Evolutionary conservation across 2,797 vertebrate species (phyloP), one percentile per base, ranked within the genome.

Genomic region (Nyctibius grandis): DNA sequence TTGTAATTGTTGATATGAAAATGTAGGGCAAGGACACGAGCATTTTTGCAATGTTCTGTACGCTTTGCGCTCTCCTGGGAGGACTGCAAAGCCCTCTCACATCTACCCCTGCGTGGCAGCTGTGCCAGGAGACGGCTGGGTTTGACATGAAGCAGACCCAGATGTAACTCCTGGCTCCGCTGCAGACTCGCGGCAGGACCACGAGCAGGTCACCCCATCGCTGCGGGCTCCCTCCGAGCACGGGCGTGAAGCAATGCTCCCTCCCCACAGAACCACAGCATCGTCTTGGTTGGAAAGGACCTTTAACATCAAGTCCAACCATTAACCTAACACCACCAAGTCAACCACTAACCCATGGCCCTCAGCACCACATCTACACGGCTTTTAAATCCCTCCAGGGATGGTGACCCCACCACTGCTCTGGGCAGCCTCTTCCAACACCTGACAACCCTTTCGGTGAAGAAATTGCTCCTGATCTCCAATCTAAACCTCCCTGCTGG

Each of bases 211-310:
- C 20, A 9, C 61, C 11, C 40, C 63, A 53, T 6, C 88, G 2
- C 42, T 3, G 25, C 1, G 4, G 19, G 64, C 36, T 84, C 64
- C 34, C 34, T 56, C 34, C 51, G 26, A 36, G 69, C 61, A 11
- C 0, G 2, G 44, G 14, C 47, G 14, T 8, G n/a, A 63, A 48
- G 44, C 36, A 25, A 45, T 0, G 2, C 54, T 51, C 63, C 63
- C 56, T 29, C 53, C 45, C 51, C 53, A n/a, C n/a, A n/a, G n/a
- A n/a, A n/a, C n/a, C n/a, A n/a, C n/a, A n/a, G n/a, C n/a, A n/a
- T n/a, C n/a, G n/a, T n/a, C n/a, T n/a, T n/a, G n/a, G n/a, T n/a
- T n/a, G n/a, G n/a, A n/a, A n/a, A n/a, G n/a, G n/a, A n/a, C n/a
- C n/a, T n/a, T n/a, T n/a, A n/a, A n/a, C n/a, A n/a, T n/a, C n/a